A percentile compares a stretch with the other conserved stretches of the same genome.
phyloP scores from a whole-genome alignment of 1,140 invertebrate species.

The Ceratoteleas bidentatus region DNA sequence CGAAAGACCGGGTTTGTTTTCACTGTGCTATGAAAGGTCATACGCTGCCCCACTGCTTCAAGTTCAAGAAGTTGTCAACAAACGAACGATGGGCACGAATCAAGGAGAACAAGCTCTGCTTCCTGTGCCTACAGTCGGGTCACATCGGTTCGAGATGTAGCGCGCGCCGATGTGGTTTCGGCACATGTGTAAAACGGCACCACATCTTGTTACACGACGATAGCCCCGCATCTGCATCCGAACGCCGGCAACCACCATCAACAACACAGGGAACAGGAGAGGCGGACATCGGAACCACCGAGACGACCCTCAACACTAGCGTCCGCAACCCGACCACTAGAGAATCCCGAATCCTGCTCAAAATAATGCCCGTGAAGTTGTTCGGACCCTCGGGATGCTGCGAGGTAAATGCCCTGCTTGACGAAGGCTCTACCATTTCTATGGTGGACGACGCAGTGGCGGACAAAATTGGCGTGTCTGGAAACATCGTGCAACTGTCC shows the following conservation, averaged over 20 bases:
- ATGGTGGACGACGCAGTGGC: background rate
- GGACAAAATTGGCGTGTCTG: background rate
- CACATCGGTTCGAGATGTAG: background rate
- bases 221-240: background rate
- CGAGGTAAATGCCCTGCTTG: background rate
- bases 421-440: conserved; percentile 9
- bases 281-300: background rate
- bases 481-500: background rate
- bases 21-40: background rate
- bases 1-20: background rate
- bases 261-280: background rate
- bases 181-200: background rate
- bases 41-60: background rate
- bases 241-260: background rate
- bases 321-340: background rate
- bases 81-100: background rate
- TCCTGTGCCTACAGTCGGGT: background rate
- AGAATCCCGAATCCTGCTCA: background rate
- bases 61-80: background rate
- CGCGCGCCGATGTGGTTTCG: background rate
- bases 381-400: background rate
- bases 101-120: background rate
- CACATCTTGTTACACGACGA: background rate
- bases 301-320: background rate
- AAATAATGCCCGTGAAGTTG: background rate